Percentiles rank a stretch among this genome's conserved stretches.
phyloP scores from a whole-genome alignment of 2,888 invertebrate genomes.

The Sinopyrophorus schimmeli region DNA sequence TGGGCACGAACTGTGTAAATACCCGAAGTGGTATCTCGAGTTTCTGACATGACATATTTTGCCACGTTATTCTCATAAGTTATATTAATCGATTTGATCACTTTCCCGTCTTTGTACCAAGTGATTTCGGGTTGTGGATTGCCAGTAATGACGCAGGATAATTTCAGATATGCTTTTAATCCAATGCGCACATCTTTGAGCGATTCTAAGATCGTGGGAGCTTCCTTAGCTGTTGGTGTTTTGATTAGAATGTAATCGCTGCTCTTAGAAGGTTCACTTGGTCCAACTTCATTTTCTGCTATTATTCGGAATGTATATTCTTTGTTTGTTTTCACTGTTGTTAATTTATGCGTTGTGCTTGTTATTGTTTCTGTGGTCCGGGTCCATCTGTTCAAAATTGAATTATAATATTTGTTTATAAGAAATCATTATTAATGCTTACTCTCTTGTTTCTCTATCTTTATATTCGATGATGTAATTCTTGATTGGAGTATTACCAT shows the following conservation, averaged over 20 bases:
- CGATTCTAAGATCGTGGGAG: slow-evolving; percentile 70
- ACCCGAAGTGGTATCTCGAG: slow-evolving; percentile 65
- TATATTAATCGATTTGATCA: slow-evolving; percentile 61
- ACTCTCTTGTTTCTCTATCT: slow-evolving; percentile 70
- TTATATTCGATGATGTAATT: slow-evolving; percentile 84
- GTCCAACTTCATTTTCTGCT: slow-evolving; percentile 82
- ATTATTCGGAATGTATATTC: slow-evolving; percentile 83
- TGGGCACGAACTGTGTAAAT: slow-evolving; percentile 65
- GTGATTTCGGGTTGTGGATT: slow-evolving; percentile 73
- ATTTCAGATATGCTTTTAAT: slow-evolving; percentile 67
- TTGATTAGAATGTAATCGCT: slow-evolving; percentile 66
- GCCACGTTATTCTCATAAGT: slow-evolving; percentile 73
- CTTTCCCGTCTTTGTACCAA: slow-evolving; percentile 72
- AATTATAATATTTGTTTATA: no score
- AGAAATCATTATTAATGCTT: slow-evolving; percentile 49
- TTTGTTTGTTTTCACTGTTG: slow-evolving; percentile 67
- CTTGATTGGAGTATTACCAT: slow-evolving; percentile 84
- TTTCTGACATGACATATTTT: slow-evolving; percentile 63
- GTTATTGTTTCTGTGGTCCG: slow-evolving; percentile 65
- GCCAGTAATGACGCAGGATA: slow-evolving; percentile 77
- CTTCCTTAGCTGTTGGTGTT: slow-evolving; percentile 59
- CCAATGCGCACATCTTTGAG: slow-evolving; percentile 68
- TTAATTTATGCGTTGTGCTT: slow-evolving; percentile 67
- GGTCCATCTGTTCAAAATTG: slow-evolving; percentile 61
- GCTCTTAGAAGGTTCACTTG: slow-evolving; percentile 75